Evolutionary conservation across 2,113 vertebrate genomes (phyloP), one percentile per base, ranked within the genome.

Genomic region (Centropristis striata): DNA sequence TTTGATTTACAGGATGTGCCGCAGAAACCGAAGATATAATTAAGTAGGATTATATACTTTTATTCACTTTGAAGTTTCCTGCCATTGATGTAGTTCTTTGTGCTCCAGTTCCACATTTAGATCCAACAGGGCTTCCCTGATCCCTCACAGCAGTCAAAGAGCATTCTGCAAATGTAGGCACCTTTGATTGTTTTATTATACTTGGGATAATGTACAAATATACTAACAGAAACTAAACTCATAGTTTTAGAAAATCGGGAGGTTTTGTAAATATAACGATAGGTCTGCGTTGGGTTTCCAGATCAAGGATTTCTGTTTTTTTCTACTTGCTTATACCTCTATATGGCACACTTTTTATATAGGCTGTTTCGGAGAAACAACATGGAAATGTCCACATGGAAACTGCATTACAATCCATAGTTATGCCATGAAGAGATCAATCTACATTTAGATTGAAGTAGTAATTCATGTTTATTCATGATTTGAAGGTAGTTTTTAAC

Each of bases 81-180:
- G 49, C 60, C 37, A 25, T 65, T 15, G 27, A 71, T 36, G n/a
- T 75, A 71, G 63, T 63, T 78, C 73, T 76, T 72, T 73, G 61
- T 82, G 86, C 39, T 75, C 71, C 58, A 80, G 79, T 83, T 85
- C 71, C 65, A 72, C 66, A 85, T 68, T 75, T 51, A 73, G 78
- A 68, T 82, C 86, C 67, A 66, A 80, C 37, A 63, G 46, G 75
- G 65, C 37, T 63, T 75, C 44, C n/a, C 44, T 58, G 27, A 57
- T 78, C 27, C 41, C 50, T 75, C 23, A 72, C 44, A 68, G 61
- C 37, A 64, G 44, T 71, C 25, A 70, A 72, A 51, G 21, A 78
- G 59, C 18, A 46, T 60, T 74, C 18, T 5, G 20, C 39, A 84
- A 78, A 69, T 47, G 37, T 64, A 70, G 51, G 23, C 50, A 63